A percentile compares a stretch with the other conserved stretches of the same genome.
phyloP scores from a whole-genome alignment of 2,113 vertebrate species.

The Formicarius rufipectus region DNA sequence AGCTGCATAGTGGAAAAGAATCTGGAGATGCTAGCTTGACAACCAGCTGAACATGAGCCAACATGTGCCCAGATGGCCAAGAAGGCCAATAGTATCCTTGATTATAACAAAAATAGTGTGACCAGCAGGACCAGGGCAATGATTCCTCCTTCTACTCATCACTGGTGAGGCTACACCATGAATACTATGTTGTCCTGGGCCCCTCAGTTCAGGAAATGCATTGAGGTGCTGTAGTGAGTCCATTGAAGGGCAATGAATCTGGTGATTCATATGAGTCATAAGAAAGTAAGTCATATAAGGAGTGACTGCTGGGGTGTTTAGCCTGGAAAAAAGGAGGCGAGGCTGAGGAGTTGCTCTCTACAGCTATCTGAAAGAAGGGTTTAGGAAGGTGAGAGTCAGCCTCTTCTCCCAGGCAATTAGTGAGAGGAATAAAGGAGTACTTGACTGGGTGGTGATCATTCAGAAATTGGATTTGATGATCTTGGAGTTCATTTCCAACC shows the following conservation, averaged over 20 bases:
- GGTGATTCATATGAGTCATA: too few species aligned
- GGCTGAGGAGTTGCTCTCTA: background rate
- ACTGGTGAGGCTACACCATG: too few species aligned
- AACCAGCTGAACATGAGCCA: background rate
- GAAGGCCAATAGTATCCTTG: background rate
- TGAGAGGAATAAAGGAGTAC: too few species aligned
- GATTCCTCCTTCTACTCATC: background rate
- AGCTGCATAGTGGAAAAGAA: background rate
- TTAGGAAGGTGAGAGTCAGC: rapidly evolving
- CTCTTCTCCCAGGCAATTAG: background rate
- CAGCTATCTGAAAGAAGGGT: background rate
- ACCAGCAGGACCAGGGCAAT: background rate
- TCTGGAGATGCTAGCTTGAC: background rate
- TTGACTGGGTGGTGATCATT: background rate
- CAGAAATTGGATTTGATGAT: background rate
- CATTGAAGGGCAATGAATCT: rapidly evolving
- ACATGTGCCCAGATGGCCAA: background rate
- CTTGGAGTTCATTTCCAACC: background rate
- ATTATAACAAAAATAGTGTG: background rate
- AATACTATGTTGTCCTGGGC: background rate
- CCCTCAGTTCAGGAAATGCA: background rate
- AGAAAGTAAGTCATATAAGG: background rate
- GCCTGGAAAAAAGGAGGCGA: background rate
- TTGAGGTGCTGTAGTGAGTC: background rate
- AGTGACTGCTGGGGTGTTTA: background rate